Evolutionary conservation across 1,140 invertebrate species (phyloP), one percentile per base, ranked within the genome.

Genomic region (Chlorops oryzae): DNA sequence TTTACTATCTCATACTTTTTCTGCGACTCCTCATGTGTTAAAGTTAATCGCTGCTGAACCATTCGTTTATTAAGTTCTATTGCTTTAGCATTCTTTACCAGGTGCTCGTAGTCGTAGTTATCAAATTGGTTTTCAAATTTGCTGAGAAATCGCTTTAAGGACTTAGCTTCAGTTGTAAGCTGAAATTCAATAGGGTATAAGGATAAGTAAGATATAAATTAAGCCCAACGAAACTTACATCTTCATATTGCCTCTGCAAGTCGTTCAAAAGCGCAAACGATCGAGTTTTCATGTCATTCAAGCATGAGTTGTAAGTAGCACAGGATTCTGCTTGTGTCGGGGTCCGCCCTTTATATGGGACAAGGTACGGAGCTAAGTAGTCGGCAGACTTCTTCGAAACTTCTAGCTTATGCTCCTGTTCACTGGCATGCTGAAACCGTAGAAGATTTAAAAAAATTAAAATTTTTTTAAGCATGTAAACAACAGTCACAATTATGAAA

Each of bases 331-430:
- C 53, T 21, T 24, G 46, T 5, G 57, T 67, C 3, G 65, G 44
- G 17, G 51, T 15, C 25, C 74, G 70, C 54, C 75, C 63, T n/a
- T 76, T 75, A 21, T 77, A 62, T 27, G 72, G 65, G 1, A 76
- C 74, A 5, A 83, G 54, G 58, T 81, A 82, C 0, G 80, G 79
- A n/a, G 72, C 70, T 13, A 83, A 57, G 50, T 77, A 78, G 57
- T 83, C 76, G 0, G 75, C 54, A 2, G 74, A 71, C 47, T 68
- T 65, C 20, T 61, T 66, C 3, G 68, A 50, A 18, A 75, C 58
- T 47, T 65, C 59, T 2, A 61, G 43, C 47, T 58, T 69, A 13
- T 70, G 56, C n/a, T 61, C 66, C 28, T 63, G 54, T 21, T 73
- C 55, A 32, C 65, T 59, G 38, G 73, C 62, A 47, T 71, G 70